Base-by-base conservation (phyloP, 2,797 vertebrate genomes). In the Manis pentadactyla region DNA sequence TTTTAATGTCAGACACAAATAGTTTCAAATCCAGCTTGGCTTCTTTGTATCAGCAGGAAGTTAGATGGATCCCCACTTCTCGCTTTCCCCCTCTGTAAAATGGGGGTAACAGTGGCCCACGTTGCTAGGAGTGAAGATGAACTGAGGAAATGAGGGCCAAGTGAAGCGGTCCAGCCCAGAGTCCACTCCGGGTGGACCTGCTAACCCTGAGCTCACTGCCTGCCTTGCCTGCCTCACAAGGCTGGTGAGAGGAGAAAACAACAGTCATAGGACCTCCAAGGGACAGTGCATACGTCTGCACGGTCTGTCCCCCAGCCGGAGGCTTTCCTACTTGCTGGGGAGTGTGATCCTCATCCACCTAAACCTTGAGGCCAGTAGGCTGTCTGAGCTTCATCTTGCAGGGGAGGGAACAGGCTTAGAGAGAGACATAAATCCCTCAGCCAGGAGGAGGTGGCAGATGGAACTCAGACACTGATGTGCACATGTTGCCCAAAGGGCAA, bases 1-100 rank as follows among this genome's bases (percentile, higher is more conserved):
- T 69, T 89, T 69, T 90, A 34, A 68, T 46, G 51, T 90, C 29
- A 27, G 51, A 78, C 68, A 81, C 39, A 78, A 53, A 42, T 10
- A 21, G 49, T 42, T 63, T 81, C 86, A 49, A 53, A 73, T 81
- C 42, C 17, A 31, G 27, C 34, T n/a, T 19, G 82, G 88, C 73
- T 63, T 83, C 74, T 95, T 63, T 51, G 42, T 77, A 23, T 73
- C 10, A 37, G 78, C 63, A 46, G 49, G 61, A 46, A 21, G 17
- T 49, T 68, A 57, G 78, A 64, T 29, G 88, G 75, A 18, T 53
- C 63, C 63, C 17, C 25, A 21, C 37, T 49, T 66, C 59, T 82
- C 4, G 1, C 55, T 53, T 39, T 37, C 21, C 14, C 69, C n/a
- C 21, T 90, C 64, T 42, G 55, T 68, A 64, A 87, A 85, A 46